These are phyloP conservation scores for Parauchenoglanis punctatus DNA, from an alignment of 2,797 vertebrate genomes.

Conservation along the genomic window DNA sequence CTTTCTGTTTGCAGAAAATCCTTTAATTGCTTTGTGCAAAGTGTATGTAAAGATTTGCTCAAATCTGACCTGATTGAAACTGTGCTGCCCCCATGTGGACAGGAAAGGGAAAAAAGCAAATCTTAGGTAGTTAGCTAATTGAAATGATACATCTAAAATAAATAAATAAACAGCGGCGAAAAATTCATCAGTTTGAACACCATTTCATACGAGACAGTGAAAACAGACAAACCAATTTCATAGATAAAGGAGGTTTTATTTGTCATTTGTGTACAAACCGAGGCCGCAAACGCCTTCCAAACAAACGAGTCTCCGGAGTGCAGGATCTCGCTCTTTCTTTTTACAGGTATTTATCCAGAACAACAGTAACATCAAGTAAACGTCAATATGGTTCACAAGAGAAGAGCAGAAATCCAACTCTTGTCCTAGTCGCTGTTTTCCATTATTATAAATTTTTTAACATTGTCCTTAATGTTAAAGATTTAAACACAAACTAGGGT, in stretches of 20 bases:
- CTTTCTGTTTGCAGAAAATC: not conserved
- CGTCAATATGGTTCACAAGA: constrained; percentile 23
- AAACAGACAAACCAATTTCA: constrained; percentile 47
- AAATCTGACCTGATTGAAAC: not conserved
- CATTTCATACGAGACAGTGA: not conserved
- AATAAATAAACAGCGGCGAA: not conserved
- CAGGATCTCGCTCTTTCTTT: constrained; percentile 64
- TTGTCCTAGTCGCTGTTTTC: constrained; percentile 32
- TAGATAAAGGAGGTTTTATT: constrained; percentile 86
- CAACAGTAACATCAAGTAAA: constrained; percentile 59
- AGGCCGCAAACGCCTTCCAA: constrained; percentile 83
- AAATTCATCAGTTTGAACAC: not conserved
- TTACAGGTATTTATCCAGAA: constrained; percentile 79
- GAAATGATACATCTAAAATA: not conserved
- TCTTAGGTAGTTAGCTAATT: not conserved
- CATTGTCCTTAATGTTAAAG: constrained; percentile 47
- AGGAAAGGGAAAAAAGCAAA: not conserved
- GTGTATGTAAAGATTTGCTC: not conserved
- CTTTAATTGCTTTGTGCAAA: not conserved
- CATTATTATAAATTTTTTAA: not conserved
- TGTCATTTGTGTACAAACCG: constrained; percentile 88
- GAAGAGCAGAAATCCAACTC: constrained; percentile 36
- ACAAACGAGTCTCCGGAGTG: constrained; percentile 75
- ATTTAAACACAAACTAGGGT: constrained; percentile 44
- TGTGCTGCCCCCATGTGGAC: constrained; percentile 44